Conservation (phyloP, 2,797 vertebrate species). For the Cygnus olor region DNA sequence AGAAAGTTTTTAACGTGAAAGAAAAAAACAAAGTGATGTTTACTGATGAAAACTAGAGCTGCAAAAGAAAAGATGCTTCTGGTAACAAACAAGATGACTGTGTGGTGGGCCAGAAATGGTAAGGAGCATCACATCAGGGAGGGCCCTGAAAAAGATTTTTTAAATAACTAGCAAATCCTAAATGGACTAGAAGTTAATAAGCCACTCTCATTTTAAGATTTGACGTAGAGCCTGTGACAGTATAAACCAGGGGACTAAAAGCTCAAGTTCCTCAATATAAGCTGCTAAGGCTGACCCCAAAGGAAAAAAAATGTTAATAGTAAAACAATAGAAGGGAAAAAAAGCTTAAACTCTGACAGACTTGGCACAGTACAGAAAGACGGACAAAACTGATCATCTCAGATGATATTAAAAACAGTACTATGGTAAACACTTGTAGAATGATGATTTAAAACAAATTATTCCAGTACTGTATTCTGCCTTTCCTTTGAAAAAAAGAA, state of each 20-base stretch:
- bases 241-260: background rate
- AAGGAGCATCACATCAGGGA: background rate
- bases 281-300: background rate
- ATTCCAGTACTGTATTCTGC: background rate
- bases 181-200: background rate
- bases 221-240: background rate
- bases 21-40: background rate
- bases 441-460: background rate
- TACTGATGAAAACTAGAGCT: background rate
- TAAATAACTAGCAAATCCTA: background rate
- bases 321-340: background rate
- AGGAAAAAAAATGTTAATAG: background rate
- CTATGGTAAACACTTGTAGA: background rate
- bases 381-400: background rate
- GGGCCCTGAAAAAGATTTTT: background rate
- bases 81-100: background rate
- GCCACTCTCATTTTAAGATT: background rate
- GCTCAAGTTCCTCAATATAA: background rate
- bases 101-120: background rate
- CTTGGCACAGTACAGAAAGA: background rate
- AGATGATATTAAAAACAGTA: background rate
- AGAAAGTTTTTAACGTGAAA: background rate
- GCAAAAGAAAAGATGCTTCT: background rate
- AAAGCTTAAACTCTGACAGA: background rate
- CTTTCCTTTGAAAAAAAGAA: background rate